Base-by-base conservation (phyloP, 2,113 vertebrate species). In the Indicator indicator region DNA sequence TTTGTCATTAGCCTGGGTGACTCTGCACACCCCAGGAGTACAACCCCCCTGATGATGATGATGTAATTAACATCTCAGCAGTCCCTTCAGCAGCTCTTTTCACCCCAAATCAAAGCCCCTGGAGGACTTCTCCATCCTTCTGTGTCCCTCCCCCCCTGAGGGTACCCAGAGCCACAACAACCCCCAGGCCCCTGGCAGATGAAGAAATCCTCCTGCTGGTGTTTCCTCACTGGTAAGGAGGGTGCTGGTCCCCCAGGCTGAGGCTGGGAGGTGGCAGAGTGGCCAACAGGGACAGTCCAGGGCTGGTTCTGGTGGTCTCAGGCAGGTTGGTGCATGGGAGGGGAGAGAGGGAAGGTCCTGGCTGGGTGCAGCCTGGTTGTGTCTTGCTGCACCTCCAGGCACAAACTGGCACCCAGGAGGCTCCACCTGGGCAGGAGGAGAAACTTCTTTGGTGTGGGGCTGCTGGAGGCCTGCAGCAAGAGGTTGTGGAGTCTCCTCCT, bases 341-440 rank as follows among this genome's bases (percentile, higher is more conserved):
- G 1, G 76, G 52, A 4, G 7, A 5, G 5, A 33, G 75, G 63
- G 10, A 70, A 1, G 42, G 6, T 71, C 6, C 65, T 4, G 79
- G 55, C 28, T 0, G 30, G 28, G 5, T 17, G 76, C 70, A 7
- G 71, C 63, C 36, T 1, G 90, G 20, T 9, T 59, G 8, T 3
- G 44, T 1, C 12, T 1, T 16, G 9, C 2, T 3, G 5, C 5
- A 0, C 77, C 48, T 5, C 20, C 36, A 18, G 73, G 26, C 38
- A 26, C 19, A 3, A 38, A 30, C 28, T 1, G 48, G 23, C 11
- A 24, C 21, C 50, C 50, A 52, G 50, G 50, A 52, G 50, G 50
- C 12, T 23, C 50, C 50, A 52, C 23, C 50, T 52, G 50, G 23
- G 50, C 50, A 52, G 50, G 50, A 52, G 50, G 50, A 52, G 50